Percentiles rank a stretch among this genome's conserved stretches.
Evolutionary conservation across 2,113 vertebrate genomes (phyloP).

Genomic region (Cynocephalus volans): DNA sequence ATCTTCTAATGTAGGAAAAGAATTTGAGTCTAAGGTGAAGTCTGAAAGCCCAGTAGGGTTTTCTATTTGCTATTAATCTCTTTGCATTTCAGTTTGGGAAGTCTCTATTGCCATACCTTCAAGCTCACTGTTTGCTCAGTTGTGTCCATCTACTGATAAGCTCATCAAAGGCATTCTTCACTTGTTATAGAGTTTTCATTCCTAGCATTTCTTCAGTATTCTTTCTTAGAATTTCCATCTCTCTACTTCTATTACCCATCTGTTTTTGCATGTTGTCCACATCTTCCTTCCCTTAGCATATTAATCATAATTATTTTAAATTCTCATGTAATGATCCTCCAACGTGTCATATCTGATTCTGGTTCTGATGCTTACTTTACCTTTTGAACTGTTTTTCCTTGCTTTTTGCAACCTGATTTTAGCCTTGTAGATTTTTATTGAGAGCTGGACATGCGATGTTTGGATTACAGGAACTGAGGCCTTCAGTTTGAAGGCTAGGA

Average conservation of each 20-base stretch:
- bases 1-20: background rate
- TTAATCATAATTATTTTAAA: conserved; percentile 21
- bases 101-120: background rate
- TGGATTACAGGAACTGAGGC: background rate
- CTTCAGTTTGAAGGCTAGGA: background rate
- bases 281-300: background rate
- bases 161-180: background rate
- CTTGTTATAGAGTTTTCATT: conserved; percentile 46
- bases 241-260: background rate
- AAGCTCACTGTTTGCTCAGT: background rate
- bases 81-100: conserved; percentile 35
- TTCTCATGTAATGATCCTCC: background rate
- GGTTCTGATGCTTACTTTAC: background rate
- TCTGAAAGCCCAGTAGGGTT: background rate
- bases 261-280: background rate
- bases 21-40: conserved; percentile 6
- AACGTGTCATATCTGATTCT: background rate
- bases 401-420: background rate
- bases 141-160: background rate
- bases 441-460: background rate
- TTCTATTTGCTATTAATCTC: background rate
- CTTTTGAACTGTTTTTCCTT: conserved; percentile 23
- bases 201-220: conserved; percentile 12
- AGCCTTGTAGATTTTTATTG: background rate
- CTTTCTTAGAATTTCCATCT: background rate